Conservation (phyloP, 2,888 invertebrate species). For the Lasioglossum morio region DNA sequence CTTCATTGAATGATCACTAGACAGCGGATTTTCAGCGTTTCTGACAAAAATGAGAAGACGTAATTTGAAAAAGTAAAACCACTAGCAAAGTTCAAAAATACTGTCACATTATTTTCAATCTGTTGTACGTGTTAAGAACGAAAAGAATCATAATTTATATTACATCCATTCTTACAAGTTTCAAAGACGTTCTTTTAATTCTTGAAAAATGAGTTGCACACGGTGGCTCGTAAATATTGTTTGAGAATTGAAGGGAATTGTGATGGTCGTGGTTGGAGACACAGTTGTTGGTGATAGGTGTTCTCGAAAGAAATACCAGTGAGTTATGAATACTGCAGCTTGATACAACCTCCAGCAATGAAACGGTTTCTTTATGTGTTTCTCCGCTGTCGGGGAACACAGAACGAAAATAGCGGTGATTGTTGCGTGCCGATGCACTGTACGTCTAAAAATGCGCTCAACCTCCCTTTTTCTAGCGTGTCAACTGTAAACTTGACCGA, state of each 20-base stretch:
- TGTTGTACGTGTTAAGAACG: too few species aligned
- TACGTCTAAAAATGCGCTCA: constrained; percentile 54
- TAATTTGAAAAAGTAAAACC: too few species aligned
- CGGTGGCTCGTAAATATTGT: background rate
- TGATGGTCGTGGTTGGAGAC: background rate
- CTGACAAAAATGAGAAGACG: too few species aligned
- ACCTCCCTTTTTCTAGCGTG: constrained; percentile 63
- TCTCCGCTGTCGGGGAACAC: background rate
- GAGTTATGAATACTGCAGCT: background rate
- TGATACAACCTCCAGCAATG: background rate
- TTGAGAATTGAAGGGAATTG: background rate
- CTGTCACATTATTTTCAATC: too few species aligned
- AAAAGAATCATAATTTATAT: background rate
- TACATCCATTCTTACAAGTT: background rate
- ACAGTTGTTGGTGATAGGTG: background rate
- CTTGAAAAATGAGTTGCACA: background rate
- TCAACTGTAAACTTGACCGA: constrained; percentile 71
- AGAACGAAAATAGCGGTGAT: constrained; percentile 45
- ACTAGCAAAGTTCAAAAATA: too few species aligned
- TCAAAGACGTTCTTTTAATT: background rate
- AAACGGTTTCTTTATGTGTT: constrained; percentile 10
- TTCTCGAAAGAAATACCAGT: background rate
- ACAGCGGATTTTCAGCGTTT: too few species aligned
- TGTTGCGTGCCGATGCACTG: constrained; percentile 55
- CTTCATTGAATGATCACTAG: too few species aligned